Conservation (phyloP, 2,113 vertebrate genomes). For the Strix aluco region DNA sequence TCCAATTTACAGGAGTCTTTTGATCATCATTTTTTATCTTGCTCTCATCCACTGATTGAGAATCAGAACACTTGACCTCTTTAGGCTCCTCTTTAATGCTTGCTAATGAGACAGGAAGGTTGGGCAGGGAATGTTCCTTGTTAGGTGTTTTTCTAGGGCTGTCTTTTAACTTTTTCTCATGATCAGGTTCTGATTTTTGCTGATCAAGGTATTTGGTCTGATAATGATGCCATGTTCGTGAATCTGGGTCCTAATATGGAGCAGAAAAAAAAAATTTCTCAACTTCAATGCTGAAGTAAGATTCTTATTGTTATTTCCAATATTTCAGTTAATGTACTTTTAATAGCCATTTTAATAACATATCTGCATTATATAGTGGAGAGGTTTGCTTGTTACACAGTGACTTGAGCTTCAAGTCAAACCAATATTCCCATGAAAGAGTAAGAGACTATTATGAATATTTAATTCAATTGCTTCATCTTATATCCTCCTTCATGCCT, state of each 20-base stretch:
- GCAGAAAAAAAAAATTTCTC: too few species aligned
- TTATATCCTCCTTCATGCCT: not conserved
- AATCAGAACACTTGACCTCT: slow-evolving; percentile 80
- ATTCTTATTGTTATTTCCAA: too few species aligned
- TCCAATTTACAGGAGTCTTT: slow-evolving; percentile 82
- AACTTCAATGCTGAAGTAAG: too few species aligned
- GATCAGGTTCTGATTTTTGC: slow-evolving; percentile 81
- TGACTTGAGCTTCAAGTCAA: not conserved
- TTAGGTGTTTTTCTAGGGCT: slow-evolving; percentile 85
- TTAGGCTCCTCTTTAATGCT: slow-evolving; percentile 84
- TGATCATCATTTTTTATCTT: slow-evolving; percentile 81
- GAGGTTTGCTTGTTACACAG: not conserved
- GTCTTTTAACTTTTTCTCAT: slow-evolving; percentile 82
- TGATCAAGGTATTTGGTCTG: slow-evolving; percentile 84
- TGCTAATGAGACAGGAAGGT: slow-evolving; percentile 73
- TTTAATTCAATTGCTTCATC: not conserved
- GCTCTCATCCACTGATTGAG: slow-evolving; percentile 77
- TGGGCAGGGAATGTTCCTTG: slow-evolving; percentile 75
- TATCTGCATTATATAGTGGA: too few species aligned
- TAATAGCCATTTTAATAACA: too few species aligned
- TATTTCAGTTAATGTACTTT: too few species aligned
- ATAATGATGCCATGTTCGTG: too few species aligned
- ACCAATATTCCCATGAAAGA: not conserved
- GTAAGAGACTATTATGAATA: not conserved
- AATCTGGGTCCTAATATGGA: too few species aligned